A percentile compares a stretch with the other conserved stretches of the same genome.
Conservation (phyloP, 1,140 invertebrate genomes). For the Gonatopus flavifemur region DNA sequence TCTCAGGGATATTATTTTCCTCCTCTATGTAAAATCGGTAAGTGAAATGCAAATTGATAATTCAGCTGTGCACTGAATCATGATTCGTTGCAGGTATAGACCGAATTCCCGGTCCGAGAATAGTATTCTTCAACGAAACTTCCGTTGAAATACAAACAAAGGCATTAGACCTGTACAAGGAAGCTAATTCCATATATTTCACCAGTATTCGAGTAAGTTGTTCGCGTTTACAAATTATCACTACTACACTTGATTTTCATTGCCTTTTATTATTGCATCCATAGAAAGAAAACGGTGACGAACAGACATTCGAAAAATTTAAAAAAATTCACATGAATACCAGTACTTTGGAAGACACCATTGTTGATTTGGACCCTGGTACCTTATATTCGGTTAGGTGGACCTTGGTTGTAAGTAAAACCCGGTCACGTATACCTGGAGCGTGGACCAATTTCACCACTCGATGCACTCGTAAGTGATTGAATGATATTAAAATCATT, state of each 20-base stretch:
- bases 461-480: constrained; percentile 9
- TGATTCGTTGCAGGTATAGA: constrained; percentile 6
- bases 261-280: too few species aligned
- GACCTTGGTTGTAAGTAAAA: not conserved
- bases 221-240: too few species aligned
- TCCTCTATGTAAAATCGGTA: constrained; percentile 27
- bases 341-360: not conserved
- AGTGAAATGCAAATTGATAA: not conserved
- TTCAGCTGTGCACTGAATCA: not conserved
- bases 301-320: not conserved
- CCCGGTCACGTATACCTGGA: not conserved
- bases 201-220: too few species aligned
- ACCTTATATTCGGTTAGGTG: not conserved
- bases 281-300: not conserved
- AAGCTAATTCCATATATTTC: too few species aligned
- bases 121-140: constrained; percentile 11
- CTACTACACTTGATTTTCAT: too few species aligned
- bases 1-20: constrained; percentile 3
- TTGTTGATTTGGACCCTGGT: not conserved
- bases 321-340: not conserved
- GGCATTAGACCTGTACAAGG: too few species aligned
- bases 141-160: too few species aligned
- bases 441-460: constrained; percentile 9
- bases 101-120: not conserved
- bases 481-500: not conserved